A percentile compares a stretch with the other conserved stretches of the same genome.
Evolutionary conservation across 2,888 invertebrate genomes (phyloP).

Genomic region (Epicampocera succincta): DNA sequence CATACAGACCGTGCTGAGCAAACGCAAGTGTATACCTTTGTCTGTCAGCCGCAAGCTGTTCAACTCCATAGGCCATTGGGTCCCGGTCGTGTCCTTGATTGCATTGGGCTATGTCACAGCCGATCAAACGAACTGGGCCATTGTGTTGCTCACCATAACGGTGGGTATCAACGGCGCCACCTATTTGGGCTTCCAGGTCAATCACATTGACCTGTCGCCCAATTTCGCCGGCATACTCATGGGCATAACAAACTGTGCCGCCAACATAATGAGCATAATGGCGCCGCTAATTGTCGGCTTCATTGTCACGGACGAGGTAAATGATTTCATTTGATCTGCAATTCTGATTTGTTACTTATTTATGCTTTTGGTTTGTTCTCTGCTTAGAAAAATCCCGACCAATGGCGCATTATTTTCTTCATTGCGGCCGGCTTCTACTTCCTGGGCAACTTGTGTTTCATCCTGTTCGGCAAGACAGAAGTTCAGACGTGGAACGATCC

Average conservation of each 20-base stretch:
- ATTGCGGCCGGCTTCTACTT: slow-evolving; percentile 87
- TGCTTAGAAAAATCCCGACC: slow-evolving; percentile 84
- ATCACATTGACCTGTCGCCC: slow-evolving; percentile 92
- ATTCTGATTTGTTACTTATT: neutral
- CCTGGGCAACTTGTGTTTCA: slow-evolving; percentile 86
- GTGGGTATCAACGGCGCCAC: slow-evolving; percentile 89
- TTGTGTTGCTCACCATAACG: slow-evolving; percentile 86
- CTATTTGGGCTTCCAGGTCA: slow-evolving; percentile 90
- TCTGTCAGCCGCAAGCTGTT: slow-evolving; percentile 82
- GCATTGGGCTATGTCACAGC: slow-evolving; percentile 83
- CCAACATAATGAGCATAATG: slow-evolving; percentile 89
- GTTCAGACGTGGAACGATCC: slow-evolving; percentile 88
- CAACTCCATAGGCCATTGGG: slow-evolving; percentile 85
- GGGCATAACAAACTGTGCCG: slow-evolving; percentile 91
- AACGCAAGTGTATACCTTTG: slow-evolving; percentile 76
- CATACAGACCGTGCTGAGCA: slow-evolving; percentile 83
- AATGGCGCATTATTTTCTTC: slow-evolving; percentile 90
- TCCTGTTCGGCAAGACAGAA: slow-evolving; percentile 86
- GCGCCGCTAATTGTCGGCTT: slow-evolving; percentile 89
- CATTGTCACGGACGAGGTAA: slow-evolving; percentile 87
- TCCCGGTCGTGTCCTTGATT: slow-evolving; percentile 87
- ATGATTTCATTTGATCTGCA: slow-evolving; percentile 63
- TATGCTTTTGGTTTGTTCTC: slow-evolving; percentile 39
- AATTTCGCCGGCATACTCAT: slow-evolving; percentile 92
- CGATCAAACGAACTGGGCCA: slow-evolving; percentile 82